These are phyloP conservation scores for Lepidocyrtinus sp. DNA, from an alignment of 2,888 invertebrate genomes.

Conservation along the genomic window DNA sequence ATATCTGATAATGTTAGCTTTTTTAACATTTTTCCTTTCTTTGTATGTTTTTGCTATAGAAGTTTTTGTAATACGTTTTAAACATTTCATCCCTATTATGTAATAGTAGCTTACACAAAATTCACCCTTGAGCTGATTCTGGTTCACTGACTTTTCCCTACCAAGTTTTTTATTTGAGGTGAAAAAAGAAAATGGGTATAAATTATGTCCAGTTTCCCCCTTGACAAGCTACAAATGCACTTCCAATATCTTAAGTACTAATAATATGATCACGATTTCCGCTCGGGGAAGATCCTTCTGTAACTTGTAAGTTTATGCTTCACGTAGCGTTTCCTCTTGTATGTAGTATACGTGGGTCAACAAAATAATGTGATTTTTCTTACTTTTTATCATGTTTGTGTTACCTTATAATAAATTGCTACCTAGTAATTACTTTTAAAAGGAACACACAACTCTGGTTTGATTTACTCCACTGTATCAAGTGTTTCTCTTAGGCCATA, in stretches of 20 bases:
- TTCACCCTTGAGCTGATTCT: conserved; percentile 1
- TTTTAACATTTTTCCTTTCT: conserved; percentile 25
- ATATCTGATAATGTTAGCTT: conserved; percentile 40
- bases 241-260: conserved; percentile 60
- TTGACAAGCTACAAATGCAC: conserved; percentile 57
- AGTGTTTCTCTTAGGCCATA: no score
- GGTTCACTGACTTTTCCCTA: background rate
- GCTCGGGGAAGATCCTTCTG: no score
- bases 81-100: background rate
- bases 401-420: no score
- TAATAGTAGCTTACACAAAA: background rate
- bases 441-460: no score
- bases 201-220: conserved; percentile 57
- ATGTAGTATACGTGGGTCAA: no score
- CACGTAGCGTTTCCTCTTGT: no score
- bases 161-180: conserved; percentile 34
- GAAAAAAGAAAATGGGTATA: conserved; percentile 50
- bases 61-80: background rate
- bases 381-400: no score
- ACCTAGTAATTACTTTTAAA: no score
- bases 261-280: conserved; percentile 53
- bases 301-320: no score
- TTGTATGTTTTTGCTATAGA: background rate
- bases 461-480: no score
- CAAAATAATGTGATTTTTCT: no score